These are phyloP conservation scores for Monarcha castaneiventris DNA, from an alignment of 2,113 vertebrate genomes.

Conservation along the genomic window DNA sequence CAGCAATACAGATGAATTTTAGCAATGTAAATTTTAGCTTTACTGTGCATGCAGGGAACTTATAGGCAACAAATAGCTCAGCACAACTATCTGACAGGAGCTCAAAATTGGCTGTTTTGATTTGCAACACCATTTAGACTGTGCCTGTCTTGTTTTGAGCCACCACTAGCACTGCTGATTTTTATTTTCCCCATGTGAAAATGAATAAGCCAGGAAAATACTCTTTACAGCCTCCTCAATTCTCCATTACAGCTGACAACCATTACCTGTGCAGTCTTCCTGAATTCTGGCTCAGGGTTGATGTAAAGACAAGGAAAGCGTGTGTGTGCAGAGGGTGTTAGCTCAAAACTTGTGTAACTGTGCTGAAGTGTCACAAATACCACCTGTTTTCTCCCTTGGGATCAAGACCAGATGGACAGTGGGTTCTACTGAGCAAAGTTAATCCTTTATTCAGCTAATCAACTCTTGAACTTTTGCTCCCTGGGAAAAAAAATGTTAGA, in stretches of 20 bases:
- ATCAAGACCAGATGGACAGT: conserved; percentile 5
- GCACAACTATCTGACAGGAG: not conserved
- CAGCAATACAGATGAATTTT: not conserved
- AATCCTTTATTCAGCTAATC: not conserved
- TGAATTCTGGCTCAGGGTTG: not conserved
- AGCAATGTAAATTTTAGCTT: not conserved
- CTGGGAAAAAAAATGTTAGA: not conserved
- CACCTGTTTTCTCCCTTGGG: conserved; percentile 7
- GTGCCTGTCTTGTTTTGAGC: not conserved
- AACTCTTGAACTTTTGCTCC: not conserved
- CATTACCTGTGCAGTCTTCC: not conserved
- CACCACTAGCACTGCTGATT: not conserved
- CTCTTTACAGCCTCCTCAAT: not conserved
- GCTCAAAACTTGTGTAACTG: not conserved
- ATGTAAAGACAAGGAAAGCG: not conserved
- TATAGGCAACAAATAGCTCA: not conserved
- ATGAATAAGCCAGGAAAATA: not conserved
- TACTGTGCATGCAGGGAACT: not conserved
- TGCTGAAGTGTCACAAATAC: not conserved
- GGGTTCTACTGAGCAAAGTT: conserved; percentile 6
- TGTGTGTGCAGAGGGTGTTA: not conserved
- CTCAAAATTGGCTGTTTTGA: not conserved
- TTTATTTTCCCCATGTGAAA: not conserved
- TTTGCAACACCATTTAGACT: not conserved
- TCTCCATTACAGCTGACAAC: not conserved